Percentiles rank a stretch among this genome's conserved stretches.
phyloP scores from a whole-genome alignment of 2,797 vertebrate species.

The Pteronotus mesoamericanus region DNA sequence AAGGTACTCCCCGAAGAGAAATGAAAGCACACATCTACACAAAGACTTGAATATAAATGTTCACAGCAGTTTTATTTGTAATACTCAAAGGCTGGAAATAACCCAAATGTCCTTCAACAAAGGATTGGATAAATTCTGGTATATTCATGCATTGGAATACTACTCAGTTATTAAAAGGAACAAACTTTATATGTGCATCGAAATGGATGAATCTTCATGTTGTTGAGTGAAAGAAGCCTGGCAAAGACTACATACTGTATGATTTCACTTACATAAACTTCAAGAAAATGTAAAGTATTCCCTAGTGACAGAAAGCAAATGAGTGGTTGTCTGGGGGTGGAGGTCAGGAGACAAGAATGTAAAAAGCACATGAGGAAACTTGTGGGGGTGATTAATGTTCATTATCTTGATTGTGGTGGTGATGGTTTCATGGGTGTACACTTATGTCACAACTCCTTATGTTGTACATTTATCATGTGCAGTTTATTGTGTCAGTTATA shows the following conservation, averaged over 20 bases:
- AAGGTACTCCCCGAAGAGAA: not conserved
- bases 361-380: not conserved
- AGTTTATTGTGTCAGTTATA: not conserved
- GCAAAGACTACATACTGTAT: not conserved
- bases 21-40: not conserved
- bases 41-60: not conserved
- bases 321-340: not conserved
- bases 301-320: not conserved
- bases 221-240: not conserved
- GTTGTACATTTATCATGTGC: not conserved
- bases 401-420: not conserved
- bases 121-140: not conserved
- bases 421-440: not conserved
- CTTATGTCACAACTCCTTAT: not conserved
- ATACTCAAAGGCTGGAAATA: not conserved
- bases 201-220: not conserved
- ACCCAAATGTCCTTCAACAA: not conserved
- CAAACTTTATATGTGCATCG: not conserved
- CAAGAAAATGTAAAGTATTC: not conserved
- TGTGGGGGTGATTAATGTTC: not conserved
- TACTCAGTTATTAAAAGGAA: not conserved
- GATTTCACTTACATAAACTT: not conserved
- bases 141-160: not conserved
- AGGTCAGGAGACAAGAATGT: not conserved
- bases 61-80: not conserved